Base-by-base conservation (phyloP, 2,888 invertebrate species). In the Volucella bombylans region DNA sequence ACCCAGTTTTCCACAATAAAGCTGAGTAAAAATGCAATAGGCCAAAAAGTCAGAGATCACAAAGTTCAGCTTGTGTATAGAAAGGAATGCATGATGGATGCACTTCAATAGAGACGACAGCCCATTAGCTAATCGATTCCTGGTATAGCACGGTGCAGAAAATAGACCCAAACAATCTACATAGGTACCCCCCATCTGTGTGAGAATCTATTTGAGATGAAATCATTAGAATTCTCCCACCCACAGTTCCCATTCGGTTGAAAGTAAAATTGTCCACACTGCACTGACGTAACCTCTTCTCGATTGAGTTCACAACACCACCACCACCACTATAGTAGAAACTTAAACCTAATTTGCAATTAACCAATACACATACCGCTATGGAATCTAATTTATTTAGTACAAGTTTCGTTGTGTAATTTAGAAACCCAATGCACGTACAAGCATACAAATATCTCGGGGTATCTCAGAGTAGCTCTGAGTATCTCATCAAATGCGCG, bases 221-320 rank as follows among this genome's bases (percentile, higher is more conserved):
- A 55, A 55, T 52, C 52, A 71, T 45, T 61, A 8, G 31, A 43
- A 52, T 14, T 61, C 52, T 31, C 52, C 41, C 45, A 12, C 54
- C 15, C 62, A 62, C 54, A 8, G 15, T 4, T 12, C 31, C 31
- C 31, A 6, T 31, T 31, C 31, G 10, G 18, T 45, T 72, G 62
- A 72, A 62, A 72, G 45, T 54, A 45, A 64, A 64, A 67, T 18
- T 45, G 31, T 43, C 52, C 45, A 31, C 38, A n/a, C 41, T 14
- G 6, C 43, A 10, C 11, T 67, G 74, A 76, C 74, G 74, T 59
- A 67, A 76, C 52, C 76, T 18, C 59, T 45, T 59, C 65, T 41
- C 23, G 39, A 11, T 14, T 43, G 15, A 23, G 23, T 15, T 14
- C 31, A 31, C 31, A 31, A 4, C 31, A 31, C 31, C 31, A 31